Percentiles rank a stretch among this genome's conserved stretches.
These are phyloP conservation scores for Rhadinocentrus ornatus DNA, from an alignment of 2,797 vertebrate genomes.

Conservation along the genomic window DNA sequence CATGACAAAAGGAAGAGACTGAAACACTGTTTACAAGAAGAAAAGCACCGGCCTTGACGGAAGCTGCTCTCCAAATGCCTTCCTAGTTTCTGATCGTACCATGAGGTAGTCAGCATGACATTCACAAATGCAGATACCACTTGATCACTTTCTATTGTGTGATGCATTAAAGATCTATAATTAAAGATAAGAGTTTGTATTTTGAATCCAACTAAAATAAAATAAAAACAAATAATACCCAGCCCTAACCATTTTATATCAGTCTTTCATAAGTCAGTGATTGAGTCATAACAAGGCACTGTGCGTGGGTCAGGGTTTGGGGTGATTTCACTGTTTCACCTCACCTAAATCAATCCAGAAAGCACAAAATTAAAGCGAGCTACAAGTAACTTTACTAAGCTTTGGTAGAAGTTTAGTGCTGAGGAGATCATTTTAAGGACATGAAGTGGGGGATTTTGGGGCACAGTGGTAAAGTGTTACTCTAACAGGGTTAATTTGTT, in stretches of 20 bases:
- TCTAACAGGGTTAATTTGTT: slow-evolving; percentile 38
- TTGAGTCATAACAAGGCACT: slow-evolving; percentile 59
- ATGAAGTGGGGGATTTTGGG: slow-evolving; percentile 8
- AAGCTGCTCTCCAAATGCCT: not conserved
- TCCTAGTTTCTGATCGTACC: not conserved
- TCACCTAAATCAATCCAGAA: slow-evolving; percentile 3
- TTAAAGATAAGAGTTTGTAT: slow-evolving; percentile 11
- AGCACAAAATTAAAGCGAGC: slow-evolving; percentile 33
- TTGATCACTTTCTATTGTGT: not conserved
- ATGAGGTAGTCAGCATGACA: slow-evolving; percentile 24
- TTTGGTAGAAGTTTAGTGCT: slow-evolving; percentile 19
- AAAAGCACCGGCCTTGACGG: not conserved
- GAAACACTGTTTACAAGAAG: not conserved
- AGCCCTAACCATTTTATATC: slow-evolving; percentile 42
- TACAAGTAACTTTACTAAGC: slow-evolving; percentile 38
- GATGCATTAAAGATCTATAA: not conserved
- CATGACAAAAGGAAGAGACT: not conserved
- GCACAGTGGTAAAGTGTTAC: slow-evolving; percentile 45
- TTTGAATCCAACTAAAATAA: slow-evolving; percentile 13
- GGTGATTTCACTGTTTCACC: not conserved
- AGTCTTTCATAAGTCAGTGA: slow-evolving; percentile 21
- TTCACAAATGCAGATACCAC: slow-evolving; percentile 15
- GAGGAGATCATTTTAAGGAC: not conserved
- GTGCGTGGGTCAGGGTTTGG: slow-evolving; percentile 22
- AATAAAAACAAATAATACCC: slow-evolving; percentile 34